These are phyloP conservation scores for Cheilosia scutellata DNA, from an alignment of 2,888 invertebrate genomes.

Conservation along the genomic window DNA sequence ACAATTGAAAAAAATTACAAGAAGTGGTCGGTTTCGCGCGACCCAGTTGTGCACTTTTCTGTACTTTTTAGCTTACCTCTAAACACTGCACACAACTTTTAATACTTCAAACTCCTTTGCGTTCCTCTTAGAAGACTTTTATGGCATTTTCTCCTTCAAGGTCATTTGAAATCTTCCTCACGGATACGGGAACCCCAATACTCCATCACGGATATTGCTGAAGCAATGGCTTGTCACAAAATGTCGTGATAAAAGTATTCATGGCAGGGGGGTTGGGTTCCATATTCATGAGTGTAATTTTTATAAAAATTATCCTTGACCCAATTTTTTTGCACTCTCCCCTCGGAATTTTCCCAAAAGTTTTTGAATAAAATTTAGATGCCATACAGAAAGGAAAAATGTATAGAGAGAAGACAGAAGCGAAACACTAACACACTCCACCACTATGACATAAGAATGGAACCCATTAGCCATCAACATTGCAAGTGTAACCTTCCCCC, in stretches of 20 bases:
- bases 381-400: slow-evolving; percentile 6
- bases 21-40: too few species aligned
- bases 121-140: neutral
- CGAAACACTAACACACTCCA: slow-evolving; percentile 1
- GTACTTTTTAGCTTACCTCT: too few species aligned
- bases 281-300: neutral
- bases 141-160: neutral
- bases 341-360: neutral
- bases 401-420: neutral
- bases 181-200: neutral
- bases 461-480: slow-evolving; percentile 3
- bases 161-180: neutral
- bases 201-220: neutral
- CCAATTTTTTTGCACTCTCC: slow-evolving; percentile 23
- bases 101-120: neutral
- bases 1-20: too few species aligned
- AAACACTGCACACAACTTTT: too few species aligned
- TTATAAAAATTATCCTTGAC: slow-evolving; percentile 63
- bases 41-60: too few species aligned
- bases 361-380: slow-evolving; percentile 1
- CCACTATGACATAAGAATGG: slow-evolving; percentile 2
- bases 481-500: slow-evolving; percentile 26
- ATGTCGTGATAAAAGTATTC: slow-evolving; percentile 17
- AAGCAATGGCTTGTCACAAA: neutral
- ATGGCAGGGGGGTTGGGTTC: neutral